These are phyloP conservation scores for Brachyrhaphis roseni DNA, from an alignment of 2,797 vertebrate genomes.

Conservation along the genomic window DNA sequence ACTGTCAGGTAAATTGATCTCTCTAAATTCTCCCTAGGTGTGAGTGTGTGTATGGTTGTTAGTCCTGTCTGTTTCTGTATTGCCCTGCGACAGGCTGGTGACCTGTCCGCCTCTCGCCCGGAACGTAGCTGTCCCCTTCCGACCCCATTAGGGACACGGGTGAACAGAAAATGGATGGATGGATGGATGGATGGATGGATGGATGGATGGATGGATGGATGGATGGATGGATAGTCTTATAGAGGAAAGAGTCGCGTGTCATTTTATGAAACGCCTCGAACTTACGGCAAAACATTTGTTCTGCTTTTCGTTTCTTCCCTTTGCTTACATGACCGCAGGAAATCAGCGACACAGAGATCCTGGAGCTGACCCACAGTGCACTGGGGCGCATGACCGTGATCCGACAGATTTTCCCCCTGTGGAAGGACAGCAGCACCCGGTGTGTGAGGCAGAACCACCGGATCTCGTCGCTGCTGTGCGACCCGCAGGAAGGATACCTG, in stretches of 20 bases:
- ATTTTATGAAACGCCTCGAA: background rate
- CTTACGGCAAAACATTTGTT: background rate
- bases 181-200: no score
- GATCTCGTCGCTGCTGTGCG: slow-evolving; percentile 93
- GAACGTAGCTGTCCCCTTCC: no score
- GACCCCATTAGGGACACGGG: no score
- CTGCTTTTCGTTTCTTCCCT: background rate
- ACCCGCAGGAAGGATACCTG: slow-evolving; percentile 95
- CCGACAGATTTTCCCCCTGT: slow-evolving; percentile 92
- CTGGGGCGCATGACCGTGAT: slow-evolving; percentile 96
- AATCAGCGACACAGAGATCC: slow-evolving; percentile 94
- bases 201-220: no score
- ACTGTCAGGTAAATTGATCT: no score
- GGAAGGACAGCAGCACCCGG: slow-evolving; percentile 87
- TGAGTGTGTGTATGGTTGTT: no score
- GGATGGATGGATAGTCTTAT: background rate
- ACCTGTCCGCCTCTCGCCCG: no score
- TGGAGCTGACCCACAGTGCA: slow-evolving; percentile 92
- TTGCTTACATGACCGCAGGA: slow-evolving; percentile 79
- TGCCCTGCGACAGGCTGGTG: no score
- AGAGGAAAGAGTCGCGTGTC: background rate
- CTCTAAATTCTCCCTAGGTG: no score
- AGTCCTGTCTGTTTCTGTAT: no score
- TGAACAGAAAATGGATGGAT: no score
- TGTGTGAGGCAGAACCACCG: slow-evolving; percentile 94